Base-by-base conservation (phyloP, 1,140 invertebrate genomes). In the Brachionus sp. region DNA sequence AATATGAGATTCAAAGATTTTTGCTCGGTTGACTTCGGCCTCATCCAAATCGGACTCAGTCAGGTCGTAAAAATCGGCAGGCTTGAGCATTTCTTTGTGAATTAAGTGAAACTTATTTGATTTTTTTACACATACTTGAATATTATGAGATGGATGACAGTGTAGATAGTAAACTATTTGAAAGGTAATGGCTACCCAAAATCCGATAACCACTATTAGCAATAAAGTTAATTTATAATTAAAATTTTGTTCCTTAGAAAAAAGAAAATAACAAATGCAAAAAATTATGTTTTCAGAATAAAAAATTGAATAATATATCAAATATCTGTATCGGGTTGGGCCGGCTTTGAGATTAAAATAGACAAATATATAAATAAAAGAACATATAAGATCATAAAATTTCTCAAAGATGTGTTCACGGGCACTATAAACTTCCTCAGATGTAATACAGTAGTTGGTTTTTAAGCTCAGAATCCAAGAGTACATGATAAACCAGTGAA, bases 341-440 rank as follows among this genome's bases (percentile, higher is more conserved):
- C 80, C 80, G 25, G 57, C 35, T 50, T 66, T 66, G 19, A 82
- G 66, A 70, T 82, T 82, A 66, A 66, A 82, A 70, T 82, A 82
- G 25, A 5, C 29, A 82, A 82, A 82, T 23, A 82, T 68, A 44
- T 66, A 82, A 19, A 82, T 82, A 70, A 66, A 82, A n/a, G 80
- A 82, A 37, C 80, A 82, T 16, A 82, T 64, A 12, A 82, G 66
- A 39, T 82, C 50, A 7, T 82, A 82, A 16, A 66, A 82, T 62
- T 82, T 82, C 53, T 82, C 80, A 35, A 82, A 82, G 19, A 82
- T 82, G 6, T 66, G 46, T 33, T 82, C 80, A 9, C 80, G 57
- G 2, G 80, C 57, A 53, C 29, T 82, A 37, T 82, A 82, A 1
- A 53, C 39, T 35, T 66, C 39, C 35, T 82, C 46, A 39, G 57